Percentiles rank a stretch among this genome's conserved stretches.
phyloP scores from a whole-genome alignment of 2,888 invertebrate species.

The Physocephala rufipes region DNA sequence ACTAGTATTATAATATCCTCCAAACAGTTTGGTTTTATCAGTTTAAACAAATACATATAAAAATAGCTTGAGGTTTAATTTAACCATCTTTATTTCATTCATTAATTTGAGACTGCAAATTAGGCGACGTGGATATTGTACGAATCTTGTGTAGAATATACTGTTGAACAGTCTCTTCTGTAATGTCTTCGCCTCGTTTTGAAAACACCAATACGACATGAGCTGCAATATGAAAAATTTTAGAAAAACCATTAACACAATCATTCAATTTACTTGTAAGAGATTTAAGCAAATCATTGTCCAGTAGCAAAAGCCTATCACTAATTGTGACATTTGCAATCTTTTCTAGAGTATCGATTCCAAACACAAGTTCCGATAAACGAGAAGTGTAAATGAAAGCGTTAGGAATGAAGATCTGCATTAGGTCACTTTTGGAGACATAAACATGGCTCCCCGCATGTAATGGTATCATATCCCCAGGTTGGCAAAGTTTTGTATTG shows the following conservation, averaged over 20 bases:
- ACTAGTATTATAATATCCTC: not conserved
- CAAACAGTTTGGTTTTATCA: not conserved
- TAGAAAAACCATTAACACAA: not conserved
- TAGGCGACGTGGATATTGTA: constrained; percentile 43
- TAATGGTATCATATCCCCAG: constrained; percentile 55
- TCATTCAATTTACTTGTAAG: constrained; percentile 59
- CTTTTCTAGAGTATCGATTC: constrained; percentile 51
- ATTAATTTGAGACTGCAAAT: not conserved
- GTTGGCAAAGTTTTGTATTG: constrained; percentile 34
- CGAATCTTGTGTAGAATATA: constrained; percentile 58
- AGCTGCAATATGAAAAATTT: constrained; percentile 47
- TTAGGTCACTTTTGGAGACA: constrained; percentile 59
- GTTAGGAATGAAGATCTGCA: constrained; percentile 59
- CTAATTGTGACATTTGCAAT: constrained; percentile 49
- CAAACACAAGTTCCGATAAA: constrained; percentile 61
- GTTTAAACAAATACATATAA: constrained; percentile 12
- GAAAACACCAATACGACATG: constrained; percentile 63
- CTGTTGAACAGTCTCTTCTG: constrained; percentile 51
- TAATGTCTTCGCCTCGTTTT: constrained; percentile 55
- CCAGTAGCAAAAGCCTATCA: constrained; percentile 50
- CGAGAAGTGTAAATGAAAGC: constrained; percentile 62
- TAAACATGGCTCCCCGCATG: constrained; percentile 61
- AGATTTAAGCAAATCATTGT: constrained; percentile 55
- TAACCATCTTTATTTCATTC: constrained; percentile 3
- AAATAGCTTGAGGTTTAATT: not conserved